phyloP scores from a whole-genome alignment of 2,113 vertebrate species.

The Ploceus nigricollis region DNA sequence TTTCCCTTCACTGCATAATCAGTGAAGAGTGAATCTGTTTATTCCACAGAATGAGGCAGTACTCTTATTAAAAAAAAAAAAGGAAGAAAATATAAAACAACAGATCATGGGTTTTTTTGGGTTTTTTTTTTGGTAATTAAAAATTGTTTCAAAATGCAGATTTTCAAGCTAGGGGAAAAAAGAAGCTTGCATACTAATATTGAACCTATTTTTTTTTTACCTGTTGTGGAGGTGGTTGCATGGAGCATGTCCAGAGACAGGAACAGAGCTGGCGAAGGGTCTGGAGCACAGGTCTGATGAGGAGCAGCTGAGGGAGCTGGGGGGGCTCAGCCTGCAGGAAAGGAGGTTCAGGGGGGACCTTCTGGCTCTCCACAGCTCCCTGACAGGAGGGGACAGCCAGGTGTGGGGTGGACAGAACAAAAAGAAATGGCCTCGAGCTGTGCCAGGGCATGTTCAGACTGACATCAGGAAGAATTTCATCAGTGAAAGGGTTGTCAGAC shows the following conservation, averaged over 20 bases:
- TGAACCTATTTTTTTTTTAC: not conserved
- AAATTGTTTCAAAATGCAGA: not conserved
- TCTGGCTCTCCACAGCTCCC: not conserved
- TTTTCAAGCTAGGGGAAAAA: not conserved
- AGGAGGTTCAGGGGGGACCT: not conserved
- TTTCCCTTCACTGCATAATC: not conserved
- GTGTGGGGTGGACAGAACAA: not conserved
- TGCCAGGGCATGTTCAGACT: not conserved
- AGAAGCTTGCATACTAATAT: not conserved
- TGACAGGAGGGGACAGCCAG: not conserved
- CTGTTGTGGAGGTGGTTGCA: not conserved
- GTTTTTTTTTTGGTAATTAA: not conserved
- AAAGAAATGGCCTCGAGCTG: not conserved
- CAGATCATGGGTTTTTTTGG: not conserved
- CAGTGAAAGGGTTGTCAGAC: not conserved
- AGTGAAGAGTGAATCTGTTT: not conserved
- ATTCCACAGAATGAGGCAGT: not conserved
- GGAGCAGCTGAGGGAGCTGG: not conserved
- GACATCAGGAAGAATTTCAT: not conserved
- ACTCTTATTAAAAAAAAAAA: not conserved
- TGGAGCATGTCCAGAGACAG: fast-evolving
- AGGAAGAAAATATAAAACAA: not conserved
- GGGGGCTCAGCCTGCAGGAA: not conserved
- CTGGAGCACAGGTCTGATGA: not conserved
- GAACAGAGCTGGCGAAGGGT: fast-evolving